phyloP scores from a whole-genome alignment of 2,888 invertebrate genomes.

The Drosophila engyochracea region DNA sequence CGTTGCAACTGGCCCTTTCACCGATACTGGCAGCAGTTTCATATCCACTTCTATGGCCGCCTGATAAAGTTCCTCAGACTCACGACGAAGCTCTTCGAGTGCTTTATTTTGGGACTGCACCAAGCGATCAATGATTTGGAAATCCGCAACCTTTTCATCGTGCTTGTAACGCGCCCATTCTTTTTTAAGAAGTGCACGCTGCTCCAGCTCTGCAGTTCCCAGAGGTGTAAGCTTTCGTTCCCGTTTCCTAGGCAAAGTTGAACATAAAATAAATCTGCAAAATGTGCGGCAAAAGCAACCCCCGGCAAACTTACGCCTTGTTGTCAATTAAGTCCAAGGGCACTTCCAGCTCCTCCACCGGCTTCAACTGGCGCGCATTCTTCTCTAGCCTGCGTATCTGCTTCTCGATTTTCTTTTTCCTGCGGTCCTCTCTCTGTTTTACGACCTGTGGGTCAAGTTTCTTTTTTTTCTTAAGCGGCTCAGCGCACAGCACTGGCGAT shows the following conservation, averaged over 20 bases:
- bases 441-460: slow-evolving; percentile 92
- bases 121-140: slow-evolving; percentile 89
- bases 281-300: too few species aligned
- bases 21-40: slow-evolving; percentile 89
- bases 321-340: slow-evolving; percentile 87
- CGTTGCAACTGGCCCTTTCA: slow-evolving; percentile 92
- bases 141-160: slow-evolving; percentile 88
- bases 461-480: slow-evolving; percentile 96
- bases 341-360: slow-evolving; percentile 94
- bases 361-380: slow-evolving; percentile 93
- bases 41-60: slow-evolving; percentile 94
- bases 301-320: slow-evolving; percentile 60
- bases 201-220: slow-evolving; percentile 88
- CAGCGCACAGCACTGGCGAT: slow-evolving; percentile 87
- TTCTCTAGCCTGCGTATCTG: slow-evolving; percentile 93
- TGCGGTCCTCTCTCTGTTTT: slow-evolving; percentile 93
- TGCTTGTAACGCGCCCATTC: slow-evolving; percentile 91
- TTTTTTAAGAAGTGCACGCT: slow-evolving; percentile 89
- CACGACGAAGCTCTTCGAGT: slow-evolving; percentile 91
- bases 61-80: slow-evolving; percentile 94
- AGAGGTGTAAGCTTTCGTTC: slow-evolving; percentile 86
- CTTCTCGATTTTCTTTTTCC: slow-evolving; percentile 93
- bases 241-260: slow-evolving; percentile 85
- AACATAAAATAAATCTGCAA: too few species aligned
- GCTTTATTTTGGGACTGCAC: slow-evolving; percentile 91